A percentile compares a stretch with the other conserved stretches of the same genome.
These are phyloP conservation scores for Tragelaphus scriptus DNA, from an alignment of 2,113 vertebrate genomes.

Conservation along the genomic window DNA sequence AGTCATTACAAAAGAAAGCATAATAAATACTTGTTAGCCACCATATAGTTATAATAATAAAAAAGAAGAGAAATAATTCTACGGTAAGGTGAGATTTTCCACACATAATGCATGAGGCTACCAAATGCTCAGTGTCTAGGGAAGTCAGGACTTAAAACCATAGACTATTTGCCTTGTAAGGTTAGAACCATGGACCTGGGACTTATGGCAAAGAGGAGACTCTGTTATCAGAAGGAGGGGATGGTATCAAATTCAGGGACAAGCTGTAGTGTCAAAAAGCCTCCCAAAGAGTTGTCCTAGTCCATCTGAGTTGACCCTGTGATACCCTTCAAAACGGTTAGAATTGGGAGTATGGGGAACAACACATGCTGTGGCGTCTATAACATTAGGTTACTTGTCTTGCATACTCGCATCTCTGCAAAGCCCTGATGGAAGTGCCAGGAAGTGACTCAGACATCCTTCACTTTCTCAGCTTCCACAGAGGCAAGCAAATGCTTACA, in stretches of 20 bases:
- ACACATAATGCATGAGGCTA: background rate
- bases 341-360: background rate
- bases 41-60: background rate
- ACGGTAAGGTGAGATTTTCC: background rate
- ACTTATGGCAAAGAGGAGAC: background rate
- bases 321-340: background rate
- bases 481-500: background rate
- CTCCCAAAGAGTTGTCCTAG: background rate
- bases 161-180: background rate
- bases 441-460: background rate
- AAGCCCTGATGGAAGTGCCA: background rate
- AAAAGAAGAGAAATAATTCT: background rate
- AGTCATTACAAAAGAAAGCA: background rate
- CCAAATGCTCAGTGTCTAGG: background rate
- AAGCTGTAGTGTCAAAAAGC: background rate
- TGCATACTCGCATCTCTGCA: background rate
- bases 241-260: background rate
- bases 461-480: background rate
- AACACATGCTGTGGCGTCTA: background rate
- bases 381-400: background rate
- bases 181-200: background rate
- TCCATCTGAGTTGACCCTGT: background rate
- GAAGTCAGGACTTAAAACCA: background rate
- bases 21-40: background rate
- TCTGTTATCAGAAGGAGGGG: background rate